Evolutionary conservation across 2,888 invertebrate genomes (phyloP).

Genomic region (Acronicta aceris): DNA sequence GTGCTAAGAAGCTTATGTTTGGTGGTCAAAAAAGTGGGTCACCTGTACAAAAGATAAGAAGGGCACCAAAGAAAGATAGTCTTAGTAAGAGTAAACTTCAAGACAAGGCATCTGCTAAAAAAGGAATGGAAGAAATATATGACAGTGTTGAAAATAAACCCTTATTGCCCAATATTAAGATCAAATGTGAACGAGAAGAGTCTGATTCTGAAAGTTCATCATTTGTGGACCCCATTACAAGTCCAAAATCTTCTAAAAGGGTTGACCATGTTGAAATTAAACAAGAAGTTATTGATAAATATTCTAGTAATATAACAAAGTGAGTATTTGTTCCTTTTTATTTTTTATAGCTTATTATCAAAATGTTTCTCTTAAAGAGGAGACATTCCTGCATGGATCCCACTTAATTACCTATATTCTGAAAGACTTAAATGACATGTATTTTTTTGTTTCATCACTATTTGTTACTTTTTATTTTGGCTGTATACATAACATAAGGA

Average conservation of each 20-base stretch:
- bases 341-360: neutral
- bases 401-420: no score
- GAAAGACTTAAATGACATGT: no score
- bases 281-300: conserved; percentile 77
- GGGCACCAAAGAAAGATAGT: conserved; percentile 76
- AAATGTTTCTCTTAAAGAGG: no score
- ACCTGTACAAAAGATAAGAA: conserved; percentile 73
- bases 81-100: conserved; percentile 65
- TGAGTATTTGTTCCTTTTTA: conserved; percentile 59
- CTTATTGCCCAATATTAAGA: conserved; percentile 81
- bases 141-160: conserved; percentile 76
- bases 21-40: conserved; percentile 78
- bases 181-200: conserved; percentile 81
- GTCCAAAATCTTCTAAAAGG: conserved; percentile 82
- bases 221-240: conserved; percentile 80
- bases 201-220: conserved; percentile 87
- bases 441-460: no score
- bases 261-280: conserved; percentile 77
- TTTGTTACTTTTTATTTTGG: no score
- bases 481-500: no score
- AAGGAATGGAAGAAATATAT: conserved; percentile 74
- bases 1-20: conserved; percentile 86
- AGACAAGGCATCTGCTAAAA: conserved; percentile 66
- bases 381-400: no score
- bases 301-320: conserved; percentile 66